Evolutionary conservation across 2,113 vertebrate genomes (phyloP), one percentile per base, ranked within the genome.

Genomic region (Phaethornis superciliosus): DNA sequence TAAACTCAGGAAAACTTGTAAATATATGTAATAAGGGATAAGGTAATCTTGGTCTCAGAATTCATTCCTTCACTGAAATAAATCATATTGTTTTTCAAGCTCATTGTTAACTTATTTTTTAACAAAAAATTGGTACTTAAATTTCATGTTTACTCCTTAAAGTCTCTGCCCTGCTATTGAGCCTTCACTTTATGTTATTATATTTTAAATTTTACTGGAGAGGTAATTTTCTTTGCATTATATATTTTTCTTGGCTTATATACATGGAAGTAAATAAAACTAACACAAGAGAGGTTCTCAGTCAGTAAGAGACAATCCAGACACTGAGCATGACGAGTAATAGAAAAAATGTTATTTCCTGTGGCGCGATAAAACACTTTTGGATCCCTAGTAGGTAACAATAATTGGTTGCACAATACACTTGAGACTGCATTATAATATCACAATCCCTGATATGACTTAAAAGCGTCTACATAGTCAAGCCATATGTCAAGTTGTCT

Each of bases 1-100:
- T 98, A 97, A 98, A 98, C 98, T 96, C 90, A 58, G 62, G 88
- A 81, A 93, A 97, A 96, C 79, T 96, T 95, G 94, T 96, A 94
- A 95, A 95, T 96, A 96, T 96, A 92, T 92, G 27, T 32, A 65
- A 89, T 96, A 97, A 93, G 26, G 75, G 64, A 91, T 94, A 97
- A 97, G 65, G 92, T 97, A 96, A 97, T 97, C 88, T 83, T 81
- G 33, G 44, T 78, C 94, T 93, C 89, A 96, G 89, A 97, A 96
- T 95, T 75, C 82, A 64, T 94, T 94, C 94, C 83, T 96, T 92
- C 76, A 83, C 58, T 76, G 52, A 96, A 96, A 96, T 93, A 97
- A 97, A 96, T 96, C 72, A 91, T 37, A 28, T 63, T 7, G 58
- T 95, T 97, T 94, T 89, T 84, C 88, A 95, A 32, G 54, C 72